Evolutionary conservation across 2,888 invertebrate genomes (phyloP).

Genomic region (Slavum lentiscoides): DNA sequence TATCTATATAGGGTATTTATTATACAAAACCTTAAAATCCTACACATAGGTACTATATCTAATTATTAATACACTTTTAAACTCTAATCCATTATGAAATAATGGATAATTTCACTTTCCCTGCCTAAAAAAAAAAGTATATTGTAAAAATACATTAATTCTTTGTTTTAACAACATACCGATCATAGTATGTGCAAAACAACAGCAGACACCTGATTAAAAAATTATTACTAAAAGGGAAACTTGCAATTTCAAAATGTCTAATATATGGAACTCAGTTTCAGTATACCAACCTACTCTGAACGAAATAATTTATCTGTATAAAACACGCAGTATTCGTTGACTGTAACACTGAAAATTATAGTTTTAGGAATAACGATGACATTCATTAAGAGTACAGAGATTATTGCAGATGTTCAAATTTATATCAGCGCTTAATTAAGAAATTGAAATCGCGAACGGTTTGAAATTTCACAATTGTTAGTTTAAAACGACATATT

Average conservation of each 20-base stretch:
- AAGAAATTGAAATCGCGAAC: too few species aligned
- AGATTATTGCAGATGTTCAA: too few species aligned
- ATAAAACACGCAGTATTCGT: neutral
- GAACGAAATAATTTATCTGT: neutral
- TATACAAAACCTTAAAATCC: too few species aligned
- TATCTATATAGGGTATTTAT: too few species aligned
- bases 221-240: neutral
- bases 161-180: slow-evolving; percentile 23
- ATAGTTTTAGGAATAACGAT: neutral
- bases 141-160: neutral
- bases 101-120: slow-evolving; percentile 17
- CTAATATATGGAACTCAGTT: slow-evolving; percentile 5
- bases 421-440: too few species aligned
- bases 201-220: neutral
- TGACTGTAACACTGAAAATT: neutral
- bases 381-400: too few species aligned
- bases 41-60: neutral
- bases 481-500: too few species aligned
- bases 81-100: slow-evolving; percentile 22
- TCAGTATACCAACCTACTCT: neutral
- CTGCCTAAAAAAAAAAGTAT: slow-evolving; percentile 37
- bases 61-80: neutral
- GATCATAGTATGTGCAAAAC: slow-evolving; percentile 6
- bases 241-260: neutral
- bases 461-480: too few species aligned